Percentiles rank a stretch among this genome's conserved stretches.
These are phyloP conservation scores for Argya squamiceps DNA, from an alignment of 2,797 vertebrate species.

Conservation along the genomic window DNA sequence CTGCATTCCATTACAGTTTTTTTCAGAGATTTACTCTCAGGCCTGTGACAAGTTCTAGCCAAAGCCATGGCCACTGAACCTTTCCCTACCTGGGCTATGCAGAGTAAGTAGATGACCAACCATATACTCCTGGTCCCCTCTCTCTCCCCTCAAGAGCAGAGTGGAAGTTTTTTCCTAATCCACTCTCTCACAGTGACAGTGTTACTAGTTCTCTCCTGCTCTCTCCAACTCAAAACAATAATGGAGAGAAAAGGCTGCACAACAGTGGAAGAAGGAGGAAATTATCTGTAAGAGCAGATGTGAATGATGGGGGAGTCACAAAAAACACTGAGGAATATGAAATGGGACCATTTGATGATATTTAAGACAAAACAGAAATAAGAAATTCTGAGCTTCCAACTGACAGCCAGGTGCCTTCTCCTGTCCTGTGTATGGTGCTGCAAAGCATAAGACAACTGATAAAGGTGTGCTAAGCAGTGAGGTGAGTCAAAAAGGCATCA, in stretches of 20 bases:
- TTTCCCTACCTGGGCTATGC: background rate
- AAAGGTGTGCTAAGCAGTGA: background rate
- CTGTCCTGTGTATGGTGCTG: background rate
- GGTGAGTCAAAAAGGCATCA: background rate
- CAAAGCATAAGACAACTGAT: background rate
- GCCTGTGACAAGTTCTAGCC: background rate
- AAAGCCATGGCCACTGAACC: background rate
- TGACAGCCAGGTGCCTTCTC: background rate
- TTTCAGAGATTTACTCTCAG: background rate
- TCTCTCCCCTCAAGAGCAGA: background rate
- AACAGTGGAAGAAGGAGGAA: background rate
- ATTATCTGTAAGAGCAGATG: background rate
- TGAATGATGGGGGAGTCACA: background rate
- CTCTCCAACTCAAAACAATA: background rate
- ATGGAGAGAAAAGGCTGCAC: background rate
- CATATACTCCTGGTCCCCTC: background rate
- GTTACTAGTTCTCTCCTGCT: background rate
- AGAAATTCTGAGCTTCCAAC: background rate
- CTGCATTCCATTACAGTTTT: background rate
- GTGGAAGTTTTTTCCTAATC: background rate
- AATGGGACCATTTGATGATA: background rate
- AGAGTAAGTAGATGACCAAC: background rate
- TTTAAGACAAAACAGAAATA: background rate
- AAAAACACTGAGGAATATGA: background rate
- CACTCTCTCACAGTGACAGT: background rate